phyloP scores from a whole-genome alignment of 1,140 invertebrate genomes.

The Saccostrea glomerata region DNA sequence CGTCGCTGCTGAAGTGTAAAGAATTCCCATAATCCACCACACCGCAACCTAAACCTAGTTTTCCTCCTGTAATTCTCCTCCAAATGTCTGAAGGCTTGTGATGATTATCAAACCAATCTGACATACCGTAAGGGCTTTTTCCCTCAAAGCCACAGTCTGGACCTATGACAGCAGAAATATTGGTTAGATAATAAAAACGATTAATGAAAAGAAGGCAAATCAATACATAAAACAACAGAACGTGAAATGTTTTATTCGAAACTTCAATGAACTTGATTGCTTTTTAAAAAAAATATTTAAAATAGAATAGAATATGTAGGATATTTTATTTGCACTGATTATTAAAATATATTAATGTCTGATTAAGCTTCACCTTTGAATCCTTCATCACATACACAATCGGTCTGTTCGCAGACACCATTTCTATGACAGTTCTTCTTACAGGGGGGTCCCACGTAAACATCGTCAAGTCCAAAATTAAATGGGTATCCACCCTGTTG shows the following conservation, averaged over 20 bases:
- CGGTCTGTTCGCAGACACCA: conserved; percentile 70
- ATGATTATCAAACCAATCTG: conserved; percentile 76
- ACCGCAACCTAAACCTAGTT: conserved; percentile 73
- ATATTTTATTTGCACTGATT: too few relatives aligned
- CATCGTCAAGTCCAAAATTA: conserved; percentile 78
- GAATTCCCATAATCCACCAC: conserved; percentile 74
- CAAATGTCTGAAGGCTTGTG: conserved; percentile 74
- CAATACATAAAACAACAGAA: background rate
- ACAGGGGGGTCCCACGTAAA: conserved; percentile 80
- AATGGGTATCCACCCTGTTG: conserved; percentile 73
- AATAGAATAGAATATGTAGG: too few relatives aligned
- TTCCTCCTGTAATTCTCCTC: conserved; percentile 70
- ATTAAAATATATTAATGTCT: too few relatives aligned
- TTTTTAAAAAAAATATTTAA: too few relatives aligned
- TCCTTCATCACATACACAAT: conserved; percentile 67
- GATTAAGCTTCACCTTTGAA: conserved; percentile 62
- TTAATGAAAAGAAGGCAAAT: background rate
- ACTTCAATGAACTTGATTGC: background rate
- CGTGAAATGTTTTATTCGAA: background rate
- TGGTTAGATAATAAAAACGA: too few relatives aligned
- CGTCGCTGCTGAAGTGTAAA: conserved; percentile 74
- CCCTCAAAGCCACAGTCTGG: conserved; percentile 61
- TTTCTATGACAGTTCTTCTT: conserved; percentile 78
- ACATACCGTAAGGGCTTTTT: conserved; percentile 67
- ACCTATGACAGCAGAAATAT: conserved; percentile 40